Evolutionary conservation across 2,113 vertebrate genomes (phyloP).

Genomic region (Chloebia gouldiae): DNA sequence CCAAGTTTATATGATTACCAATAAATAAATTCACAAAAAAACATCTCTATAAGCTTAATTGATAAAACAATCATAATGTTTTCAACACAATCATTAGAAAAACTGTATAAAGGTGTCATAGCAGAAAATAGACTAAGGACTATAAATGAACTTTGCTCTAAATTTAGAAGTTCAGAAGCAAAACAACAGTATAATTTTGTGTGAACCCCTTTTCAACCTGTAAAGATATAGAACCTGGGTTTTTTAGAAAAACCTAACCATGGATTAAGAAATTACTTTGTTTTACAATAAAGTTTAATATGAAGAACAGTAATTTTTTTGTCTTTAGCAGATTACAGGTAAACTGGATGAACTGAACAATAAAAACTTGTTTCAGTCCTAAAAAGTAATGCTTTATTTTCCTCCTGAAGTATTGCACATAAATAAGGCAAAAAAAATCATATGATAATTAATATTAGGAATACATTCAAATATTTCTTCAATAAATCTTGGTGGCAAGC

Average conservation of each 20-base stretch:
- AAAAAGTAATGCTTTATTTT: background rate
- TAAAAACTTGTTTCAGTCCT: background rate
- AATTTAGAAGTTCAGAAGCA: background rate
- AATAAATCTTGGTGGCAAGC: background rate
- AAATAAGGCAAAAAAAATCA: background rate
- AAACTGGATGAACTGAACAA: background rate
- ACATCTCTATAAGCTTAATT: background rate
- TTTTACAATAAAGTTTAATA: background rate
- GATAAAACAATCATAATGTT: background rate
- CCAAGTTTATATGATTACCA: background rate
- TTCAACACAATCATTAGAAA: background rate
- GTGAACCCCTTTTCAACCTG: background rate
- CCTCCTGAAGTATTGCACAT: background rate
- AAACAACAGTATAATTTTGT: background rate
- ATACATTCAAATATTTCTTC: background rate
- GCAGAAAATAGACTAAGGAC: background rate
- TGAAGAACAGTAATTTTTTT: background rate
- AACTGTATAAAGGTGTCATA: background rate
- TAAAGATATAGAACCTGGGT: background rate
- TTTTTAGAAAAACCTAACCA: background rate
- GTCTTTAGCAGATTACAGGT: background rate
- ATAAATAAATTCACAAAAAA: background rate
- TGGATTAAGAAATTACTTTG: background rate
- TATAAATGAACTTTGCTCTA: background rate
- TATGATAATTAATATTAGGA: background rate